Evolutionary conservation across 2,797 vertebrate species (phyloP), one percentile per base, ranked within the genome.

Genomic region (Gallinago stenura): DNA sequence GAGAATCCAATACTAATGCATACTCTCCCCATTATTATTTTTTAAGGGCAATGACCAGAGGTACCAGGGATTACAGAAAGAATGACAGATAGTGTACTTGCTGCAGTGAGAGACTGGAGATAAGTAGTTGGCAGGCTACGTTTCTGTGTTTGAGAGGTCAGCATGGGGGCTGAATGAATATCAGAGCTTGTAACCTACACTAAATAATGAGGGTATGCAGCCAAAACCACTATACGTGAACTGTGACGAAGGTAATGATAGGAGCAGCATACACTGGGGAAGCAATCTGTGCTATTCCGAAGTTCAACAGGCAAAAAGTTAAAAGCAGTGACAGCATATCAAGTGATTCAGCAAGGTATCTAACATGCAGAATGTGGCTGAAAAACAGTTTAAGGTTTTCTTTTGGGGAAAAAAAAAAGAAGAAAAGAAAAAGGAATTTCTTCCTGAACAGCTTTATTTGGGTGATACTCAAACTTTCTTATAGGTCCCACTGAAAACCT

Each of bases 211-310:
- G 10, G 4, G 12, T 7, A 26, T 25, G 22, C 31, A 53, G 17
- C 57, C 26, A 43, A 65, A 78, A 45, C 17, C 60, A 18, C 60
- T 31, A 4, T 25, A 35, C 3, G 7, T 15, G 54, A 19, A 15
- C 48, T 53, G 24, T 64, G 45, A 13, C 39, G 22, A 19, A 68
- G 19, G 31, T 81, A 60, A 12, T 24, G 25, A n/a, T 61, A 45
- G 11, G 31, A 89, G 13, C 19, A 71, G 12, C 5, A 1, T 78
- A 45, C 16, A 14, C 15, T 46, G 24, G n/a, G 37, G 19, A 78
- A 58, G 18, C 15, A 64, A 18, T 26, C 15, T 48, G 5, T 0
- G 0, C 30, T 50, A 28, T 53, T 72, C 8, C 3, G 3, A 48
- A 70, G 10, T 86, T 69, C 9, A 77, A 26, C 5, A 50, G 24